phyloP scores from a whole-genome alignment of 2,888 invertebrate genomes.

The Pandemis cinnamomeana region DNA sequence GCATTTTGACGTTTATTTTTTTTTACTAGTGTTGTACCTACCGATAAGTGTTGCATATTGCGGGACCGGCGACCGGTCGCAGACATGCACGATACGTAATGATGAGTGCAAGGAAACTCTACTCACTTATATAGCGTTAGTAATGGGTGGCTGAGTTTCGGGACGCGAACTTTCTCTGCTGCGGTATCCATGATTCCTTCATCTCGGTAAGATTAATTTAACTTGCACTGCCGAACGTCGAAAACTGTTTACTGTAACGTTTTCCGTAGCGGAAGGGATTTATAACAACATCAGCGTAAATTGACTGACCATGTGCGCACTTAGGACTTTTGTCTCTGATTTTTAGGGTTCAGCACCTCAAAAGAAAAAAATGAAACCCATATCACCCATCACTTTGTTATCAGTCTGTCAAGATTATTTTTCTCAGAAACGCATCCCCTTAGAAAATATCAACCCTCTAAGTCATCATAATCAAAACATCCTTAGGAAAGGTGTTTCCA shows the following conservation, averaged over 20 bases:
- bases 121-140: constrained; percentile 79
- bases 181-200: constrained; percentile 49
- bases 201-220: constrained; percentile 18
- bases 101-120: constrained; percentile 68
- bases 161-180: constrained; percentile 75
- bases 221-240: background rate
- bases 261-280: constrained; percentile 2
- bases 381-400: no score
- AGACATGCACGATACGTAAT: constrained; percentile 68
- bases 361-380: no score
- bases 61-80: constrained; percentile 67
- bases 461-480: no score
- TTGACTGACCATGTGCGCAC: background rate
- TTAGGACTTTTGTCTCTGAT: background rate
- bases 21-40: constrained; percentile 64
- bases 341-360: background rate
- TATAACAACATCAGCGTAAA: background rate
- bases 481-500: no score
- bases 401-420: no score
- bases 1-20: constrained; percentile 48
- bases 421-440: no score
- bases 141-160: constrained; percentile 67
- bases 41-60: constrained; percentile 81
- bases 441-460: no score
- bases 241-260: background rate